Conservation (phyloP, 1,140 invertebrate species). For the Magallana gigas region DNA sequence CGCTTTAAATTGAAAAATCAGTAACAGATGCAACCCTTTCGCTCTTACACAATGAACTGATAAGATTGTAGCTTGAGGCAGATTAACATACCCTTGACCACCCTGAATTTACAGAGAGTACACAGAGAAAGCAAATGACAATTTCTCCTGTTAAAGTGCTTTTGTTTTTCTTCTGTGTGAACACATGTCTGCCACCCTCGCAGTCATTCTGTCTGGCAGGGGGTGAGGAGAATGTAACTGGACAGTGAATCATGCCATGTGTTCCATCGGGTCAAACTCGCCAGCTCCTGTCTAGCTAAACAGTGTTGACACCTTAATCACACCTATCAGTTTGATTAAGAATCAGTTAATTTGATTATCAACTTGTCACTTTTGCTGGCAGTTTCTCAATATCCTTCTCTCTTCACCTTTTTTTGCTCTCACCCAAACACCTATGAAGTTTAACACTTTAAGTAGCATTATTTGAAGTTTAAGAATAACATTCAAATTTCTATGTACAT, state of each 20-base stretch:
- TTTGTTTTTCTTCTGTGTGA: neutral
- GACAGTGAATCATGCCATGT: neutral
- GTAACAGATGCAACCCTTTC: slow-evolving; percentile 23
- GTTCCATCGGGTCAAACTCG: neutral
- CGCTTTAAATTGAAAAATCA: slow-evolving; percentile 22
- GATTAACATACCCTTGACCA: slow-evolving; percentile 2
- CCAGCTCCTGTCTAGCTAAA: neutral
- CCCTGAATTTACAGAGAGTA: neutral
- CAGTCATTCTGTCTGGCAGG: neutral
- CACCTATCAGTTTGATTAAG: neutral
- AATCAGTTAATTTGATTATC: neutral
- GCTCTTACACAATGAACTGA: slow-evolving; percentile 19
- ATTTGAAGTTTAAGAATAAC: too few relatives aligned
- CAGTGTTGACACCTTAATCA: neutral
- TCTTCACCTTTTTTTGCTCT: too few relatives aligned
- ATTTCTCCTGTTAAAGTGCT: neutral
- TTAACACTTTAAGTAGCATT: too few relatives aligned
- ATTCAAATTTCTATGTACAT: too few relatives aligned
- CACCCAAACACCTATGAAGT: too few relatives aligned
- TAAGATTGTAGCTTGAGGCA: neutral
- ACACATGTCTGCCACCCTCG: neutral
- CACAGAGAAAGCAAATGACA: neutral
- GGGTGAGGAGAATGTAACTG: neutral
- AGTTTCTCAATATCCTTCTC: neutral
- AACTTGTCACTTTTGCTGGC: neutral